A percentile compares a stretch with the other conserved stretches of the same genome.
Evolutionary conservation across 2,888 invertebrate genomes (phyloP).

Genomic region (Hyposoter didymator): DNA sequence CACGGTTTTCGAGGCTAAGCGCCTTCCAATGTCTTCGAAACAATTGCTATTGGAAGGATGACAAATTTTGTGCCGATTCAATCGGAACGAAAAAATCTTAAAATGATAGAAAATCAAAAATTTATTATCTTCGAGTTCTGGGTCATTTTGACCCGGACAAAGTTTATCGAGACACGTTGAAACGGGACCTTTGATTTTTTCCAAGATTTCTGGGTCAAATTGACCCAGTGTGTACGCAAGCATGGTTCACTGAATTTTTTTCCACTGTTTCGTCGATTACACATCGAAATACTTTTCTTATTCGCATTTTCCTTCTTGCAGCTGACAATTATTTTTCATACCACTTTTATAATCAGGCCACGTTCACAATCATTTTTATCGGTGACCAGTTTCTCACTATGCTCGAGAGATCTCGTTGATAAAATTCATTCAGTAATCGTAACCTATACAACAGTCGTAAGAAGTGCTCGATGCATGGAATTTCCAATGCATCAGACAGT

Average conservation of each 20-base stretch:
- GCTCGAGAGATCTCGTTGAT: conserved; percentile 14
- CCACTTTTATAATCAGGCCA: neutral
- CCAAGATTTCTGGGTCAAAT: no score
- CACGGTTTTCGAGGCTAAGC: conserved; percentile 25
- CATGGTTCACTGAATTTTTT: neutral
- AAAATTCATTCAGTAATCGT: conserved; percentile 29
- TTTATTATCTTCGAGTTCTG: neutral
- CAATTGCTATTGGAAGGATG: neutral
- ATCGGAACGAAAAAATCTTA: neutral
- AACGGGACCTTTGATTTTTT: no score
- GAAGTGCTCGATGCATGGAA: conserved; percentile 8
- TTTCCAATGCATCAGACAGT: conserved; percentile 10
- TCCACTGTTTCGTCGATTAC: neutral
- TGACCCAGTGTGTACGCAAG: no score
- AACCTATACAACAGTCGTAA: neutral
- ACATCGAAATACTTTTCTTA: neutral
- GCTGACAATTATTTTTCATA: neutral
- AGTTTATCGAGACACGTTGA: no score
- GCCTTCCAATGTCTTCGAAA: neutral
- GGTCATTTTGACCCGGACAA: no score
- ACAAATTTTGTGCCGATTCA: neutral
- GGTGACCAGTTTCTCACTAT: neutral
- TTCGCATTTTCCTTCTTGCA: neutral
- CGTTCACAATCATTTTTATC: conserved; percentile 18
- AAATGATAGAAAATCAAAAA: neutral